Percentiles rank a stretch among this genome's conserved stretches.
Conservation (phyloP, 2,888 invertebrate species). For the Chrysolina haemoptera region DNA sequence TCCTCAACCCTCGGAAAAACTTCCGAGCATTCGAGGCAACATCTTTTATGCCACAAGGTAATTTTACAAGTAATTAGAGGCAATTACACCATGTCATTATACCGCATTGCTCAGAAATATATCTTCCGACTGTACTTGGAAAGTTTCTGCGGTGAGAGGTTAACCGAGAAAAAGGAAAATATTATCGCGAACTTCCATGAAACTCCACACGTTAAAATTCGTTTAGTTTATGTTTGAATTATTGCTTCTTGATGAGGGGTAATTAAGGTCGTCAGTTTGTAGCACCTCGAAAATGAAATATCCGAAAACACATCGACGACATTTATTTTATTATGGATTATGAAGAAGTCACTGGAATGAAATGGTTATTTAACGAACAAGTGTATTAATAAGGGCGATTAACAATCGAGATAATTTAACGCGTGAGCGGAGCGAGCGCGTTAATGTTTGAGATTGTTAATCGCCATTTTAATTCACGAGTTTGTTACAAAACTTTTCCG, state of each 20-base stretch:
- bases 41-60: constrained; percentile 72
- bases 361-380: no score
- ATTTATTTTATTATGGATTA: not conserved
- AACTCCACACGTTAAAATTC: constrained; percentile 47
- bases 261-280: constrained; percentile 17
- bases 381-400: no score
- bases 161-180: constrained; percentile 63
- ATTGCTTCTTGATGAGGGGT: constrained; percentile 27
- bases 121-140: constrained; percentile 63
- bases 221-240: constrained; percentile 29
- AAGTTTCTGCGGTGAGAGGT: constrained; percentile 59
- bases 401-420: no score
- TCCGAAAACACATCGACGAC: not conserved
- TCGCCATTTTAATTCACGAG: no score
- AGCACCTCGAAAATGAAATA: constrained; percentile 3
- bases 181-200: constrained; percentile 56
- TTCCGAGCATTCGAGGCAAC: constrained; percentile 62
- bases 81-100: constrained; percentile 71
- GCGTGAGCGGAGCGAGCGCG: no score
- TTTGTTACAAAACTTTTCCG: no score
- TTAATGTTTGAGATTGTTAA: no score
- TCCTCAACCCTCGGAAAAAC: constrained; percentile 66
- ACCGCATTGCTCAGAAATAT: constrained; percentile 67
- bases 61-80: constrained; percentile 72
- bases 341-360: not conserved